A percentile compares a stretch with the other conserved stretches of the same genome.
Evolutionary conservation across 2,113 vertebrate genomes (phyloP).

Genomic region (Gobius niger): DNA sequence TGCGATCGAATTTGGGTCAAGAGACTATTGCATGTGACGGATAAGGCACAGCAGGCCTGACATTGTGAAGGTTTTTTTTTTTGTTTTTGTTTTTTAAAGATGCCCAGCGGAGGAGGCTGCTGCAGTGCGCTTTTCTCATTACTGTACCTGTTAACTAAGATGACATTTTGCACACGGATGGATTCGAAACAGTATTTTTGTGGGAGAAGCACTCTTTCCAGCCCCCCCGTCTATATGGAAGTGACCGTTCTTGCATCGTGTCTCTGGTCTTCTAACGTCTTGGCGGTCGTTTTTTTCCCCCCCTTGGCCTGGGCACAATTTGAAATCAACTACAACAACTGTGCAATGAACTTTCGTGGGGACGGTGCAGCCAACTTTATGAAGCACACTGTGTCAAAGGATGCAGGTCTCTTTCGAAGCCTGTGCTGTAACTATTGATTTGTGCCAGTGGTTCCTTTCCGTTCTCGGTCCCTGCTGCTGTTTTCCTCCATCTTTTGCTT

Average conservation of each 20-base stretch:
- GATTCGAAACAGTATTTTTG: conserved; percentile 81
- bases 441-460: conserved; percentile 60
- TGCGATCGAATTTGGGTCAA: conserved; percentile 39
- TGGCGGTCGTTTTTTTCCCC: conserved; percentile 34
- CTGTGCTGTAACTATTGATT: conserved; percentile 65
- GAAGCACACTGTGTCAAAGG: conserved; percentile 75
- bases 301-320: conserved; percentile 58
- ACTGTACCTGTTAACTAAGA: conserved; percentile 86
- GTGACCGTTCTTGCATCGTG: conserved; percentile 60
- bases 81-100: conserved; percentile 68
- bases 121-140: conserved; percentile 87
- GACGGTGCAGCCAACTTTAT: conserved; percentile 52
- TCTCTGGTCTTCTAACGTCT: conserved; percentile 59
- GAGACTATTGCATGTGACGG: conserved; percentile 78
- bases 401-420: conserved; percentile 47
- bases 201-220: conserved; percentile 48
- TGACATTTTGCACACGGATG: conserved; percentile 51
- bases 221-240: conserved; percentile 43
- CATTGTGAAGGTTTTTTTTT: conserved; percentile 79
- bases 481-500: conserved; percentile 42
- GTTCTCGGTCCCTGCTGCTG: conserved; percentile 31
- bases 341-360: conserved; percentile 65
- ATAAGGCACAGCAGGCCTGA: conserved; percentile 72
- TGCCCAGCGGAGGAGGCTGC: conserved; percentile 85
- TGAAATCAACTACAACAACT: conserved; percentile 54